These are phyloP conservation scores for Cheilosia vulpina DNA, from an alignment of 2,888 invertebrate species.

Conservation along the genomic window DNA sequence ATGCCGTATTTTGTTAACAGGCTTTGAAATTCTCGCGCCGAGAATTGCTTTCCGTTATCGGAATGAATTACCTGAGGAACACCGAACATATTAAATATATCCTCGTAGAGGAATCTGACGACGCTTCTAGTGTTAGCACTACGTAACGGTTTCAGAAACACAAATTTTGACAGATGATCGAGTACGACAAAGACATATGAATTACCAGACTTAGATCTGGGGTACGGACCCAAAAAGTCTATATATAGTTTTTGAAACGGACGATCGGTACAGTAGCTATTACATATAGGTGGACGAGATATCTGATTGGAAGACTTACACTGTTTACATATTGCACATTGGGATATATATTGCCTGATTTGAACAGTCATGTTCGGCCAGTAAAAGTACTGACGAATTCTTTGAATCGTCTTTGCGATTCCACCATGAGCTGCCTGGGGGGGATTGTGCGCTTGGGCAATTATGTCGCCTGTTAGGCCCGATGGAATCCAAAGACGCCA, in stretches of 20 bases:
- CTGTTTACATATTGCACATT: neutral
- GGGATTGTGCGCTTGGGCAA: constrained; percentile 29
- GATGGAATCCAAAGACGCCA: constrained; percentile 42
- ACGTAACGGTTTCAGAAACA: neutral
- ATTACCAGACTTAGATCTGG: neutral
- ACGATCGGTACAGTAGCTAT: neutral
- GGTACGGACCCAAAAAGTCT: constrained; percentile 14
- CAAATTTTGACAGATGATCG: neutral
- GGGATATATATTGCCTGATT: too few species aligned
- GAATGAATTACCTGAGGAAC: too few species aligned
- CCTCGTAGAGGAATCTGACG: too few species aligned
- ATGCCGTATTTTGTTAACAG: too few species aligned
- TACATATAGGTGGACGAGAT: constrained; percentile 1
- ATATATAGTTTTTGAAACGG: neutral
- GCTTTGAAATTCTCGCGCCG: too few species aligned
- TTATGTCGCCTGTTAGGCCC: constrained; percentile 14
- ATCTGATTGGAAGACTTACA: constrained; percentile 13
- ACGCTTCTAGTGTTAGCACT: neutral
- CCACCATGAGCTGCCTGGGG: constrained; percentile 48
- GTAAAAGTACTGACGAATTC: constrained; percentile 6
- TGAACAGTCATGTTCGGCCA: constrained; percentile 23
- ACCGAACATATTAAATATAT: too few species aligned
- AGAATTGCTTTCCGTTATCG: too few species aligned
- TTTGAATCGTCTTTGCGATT: constrained; percentile 8
- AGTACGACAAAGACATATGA: neutral